Evolutionary conservation across 1,140 invertebrate species (phyloP).

Genomic region (Pogonognathellus flavescens): DNA sequence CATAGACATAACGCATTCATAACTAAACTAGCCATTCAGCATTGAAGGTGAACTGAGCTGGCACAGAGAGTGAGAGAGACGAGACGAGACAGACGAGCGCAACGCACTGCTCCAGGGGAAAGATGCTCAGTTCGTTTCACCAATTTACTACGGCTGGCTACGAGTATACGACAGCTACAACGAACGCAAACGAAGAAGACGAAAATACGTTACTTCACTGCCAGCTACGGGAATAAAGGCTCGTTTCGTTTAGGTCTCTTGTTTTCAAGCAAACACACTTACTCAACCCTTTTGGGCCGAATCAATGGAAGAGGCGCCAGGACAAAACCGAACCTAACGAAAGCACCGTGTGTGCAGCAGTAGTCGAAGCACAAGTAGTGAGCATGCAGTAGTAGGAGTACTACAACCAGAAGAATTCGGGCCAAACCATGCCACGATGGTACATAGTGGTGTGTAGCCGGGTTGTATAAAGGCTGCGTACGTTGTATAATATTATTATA

Average conservation of each 20-base stretch:
- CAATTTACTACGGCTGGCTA: slow-evolving; percentile 4
- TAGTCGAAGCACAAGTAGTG: too few species aligned
- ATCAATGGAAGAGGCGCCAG: slow-evolving; percentile 58
- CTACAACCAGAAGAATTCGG: neutral
- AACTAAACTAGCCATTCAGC: neutral
- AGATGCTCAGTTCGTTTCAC: slow-evolving; percentile 50
- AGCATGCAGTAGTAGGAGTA: too few species aligned
- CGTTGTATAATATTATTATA: too few species aligned
- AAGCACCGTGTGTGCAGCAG: neutral
- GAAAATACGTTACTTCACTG: slow-evolving; percentile 35
- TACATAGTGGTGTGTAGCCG: neutral
- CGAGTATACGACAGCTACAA: neutral
- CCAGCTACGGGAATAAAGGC: neutral
- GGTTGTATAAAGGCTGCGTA: neutral
- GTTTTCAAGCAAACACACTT: slow-evolving; percentile 36
- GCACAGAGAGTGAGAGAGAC: neutral
- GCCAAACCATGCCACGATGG: too few species aligned
- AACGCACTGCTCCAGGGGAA: slow-evolving; percentile 53
- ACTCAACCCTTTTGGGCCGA: slow-evolving; percentile 59
- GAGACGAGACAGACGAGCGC: neutral
- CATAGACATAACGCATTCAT: slow-evolving; percentile 6
- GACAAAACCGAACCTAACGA: slow-evolving; percentile 14
- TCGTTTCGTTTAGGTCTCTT: neutral
- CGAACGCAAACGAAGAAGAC: slow-evolving; percentile 37
- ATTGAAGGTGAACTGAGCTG: neutral